Conservation (phyloP, 2,113 vertebrate genomes). For the Labeo rohita region DNA sequence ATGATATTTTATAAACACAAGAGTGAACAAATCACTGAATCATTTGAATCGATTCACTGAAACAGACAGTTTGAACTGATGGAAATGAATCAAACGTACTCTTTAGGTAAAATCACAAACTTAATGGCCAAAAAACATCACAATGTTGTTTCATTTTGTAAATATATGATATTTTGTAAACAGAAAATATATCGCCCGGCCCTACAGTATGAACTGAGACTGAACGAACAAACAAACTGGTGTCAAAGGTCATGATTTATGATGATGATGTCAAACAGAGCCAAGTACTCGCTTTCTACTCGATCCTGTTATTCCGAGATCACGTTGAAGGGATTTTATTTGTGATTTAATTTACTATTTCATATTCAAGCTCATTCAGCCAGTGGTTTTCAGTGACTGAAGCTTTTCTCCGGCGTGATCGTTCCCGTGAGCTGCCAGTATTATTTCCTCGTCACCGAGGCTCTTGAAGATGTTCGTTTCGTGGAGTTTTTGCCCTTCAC, state of each 20-base stretch:
- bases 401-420: background rate
- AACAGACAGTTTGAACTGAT: too few relatives aligned
- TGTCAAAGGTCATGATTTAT: background rate
- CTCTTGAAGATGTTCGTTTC: slow-evolving; percentile 32
- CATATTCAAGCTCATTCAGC: background rate
- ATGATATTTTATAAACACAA: too few relatives aligned
- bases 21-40: too few relatives aligned
- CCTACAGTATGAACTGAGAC: background rate
- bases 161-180: background rate
- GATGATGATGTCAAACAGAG: slow-evolving; percentile 2
- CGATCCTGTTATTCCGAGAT: background rate
- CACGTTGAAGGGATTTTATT: too few relatives aligned
- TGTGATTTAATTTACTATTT: background rate
- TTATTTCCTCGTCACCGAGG: slow-evolving; percentile 30
- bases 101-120: background rate
- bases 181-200: background rate
- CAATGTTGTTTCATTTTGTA: background rate
- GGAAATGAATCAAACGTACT: too few relatives aligned
- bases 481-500: slow-evolving; percentile 39
- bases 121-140: background rate
- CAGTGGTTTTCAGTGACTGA: background rate
- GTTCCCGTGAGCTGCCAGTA: slow-evolving; percentile 47
- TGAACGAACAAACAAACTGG: background rate
- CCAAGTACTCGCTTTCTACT: background rate
- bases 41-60: too few relatives aligned